Evolutionary conservation across 2,113 vertebrate species (phyloP).

Genomic region (Sebastes schlegelii): DNA sequence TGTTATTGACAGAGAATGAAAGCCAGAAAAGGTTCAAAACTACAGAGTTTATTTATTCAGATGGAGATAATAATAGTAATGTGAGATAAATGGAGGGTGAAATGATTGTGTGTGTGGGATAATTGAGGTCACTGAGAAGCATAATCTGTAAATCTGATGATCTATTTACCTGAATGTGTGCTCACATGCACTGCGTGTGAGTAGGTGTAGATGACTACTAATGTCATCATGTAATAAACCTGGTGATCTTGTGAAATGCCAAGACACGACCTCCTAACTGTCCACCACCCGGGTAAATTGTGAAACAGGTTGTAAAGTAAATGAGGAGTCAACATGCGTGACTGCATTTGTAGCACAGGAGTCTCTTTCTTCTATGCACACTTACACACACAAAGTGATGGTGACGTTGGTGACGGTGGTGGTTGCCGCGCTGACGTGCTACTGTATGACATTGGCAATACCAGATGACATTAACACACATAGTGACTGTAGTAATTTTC

Average conservation of each 20-base stretch:
- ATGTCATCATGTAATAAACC: neutral
- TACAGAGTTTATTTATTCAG: neutral
- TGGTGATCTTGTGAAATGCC: slow-evolving; percentile 25
- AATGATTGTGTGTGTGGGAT: slow-evolving; percentile 34
- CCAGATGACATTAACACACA: slow-evolving; percentile 59
- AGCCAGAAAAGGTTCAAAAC: neutral
- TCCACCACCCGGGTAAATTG: too few species aligned
- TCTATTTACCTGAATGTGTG: slow-evolving; percentile 27
- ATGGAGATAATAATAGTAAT: slow-evolving; percentile 15
- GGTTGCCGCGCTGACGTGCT: neutral
- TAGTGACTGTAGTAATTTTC: slow-evolving; percentile 72
- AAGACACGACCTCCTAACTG: slow-evolving; percentile 3
- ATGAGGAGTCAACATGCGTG: neutral
- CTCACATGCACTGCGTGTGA: neutral
- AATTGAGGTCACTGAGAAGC: slow-evolving; percentile 42
- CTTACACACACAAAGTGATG: slow-evolving; percentile 15
- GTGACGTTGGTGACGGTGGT: neutral
- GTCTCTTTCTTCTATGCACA: neutral
- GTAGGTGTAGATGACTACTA: neutral
- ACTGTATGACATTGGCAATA: slow-evolving; percentile 20
- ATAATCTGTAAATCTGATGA: slow-evolving; percentile 32
- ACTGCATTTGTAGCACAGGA: neutral
- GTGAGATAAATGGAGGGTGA: slow-evolving; percentile 25
- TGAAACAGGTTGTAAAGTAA: neutral
- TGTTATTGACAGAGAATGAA: neutral